Conservation (phyloP, 2,113 vertebrate species). For the Oreochromis tanganicae region DNA sequence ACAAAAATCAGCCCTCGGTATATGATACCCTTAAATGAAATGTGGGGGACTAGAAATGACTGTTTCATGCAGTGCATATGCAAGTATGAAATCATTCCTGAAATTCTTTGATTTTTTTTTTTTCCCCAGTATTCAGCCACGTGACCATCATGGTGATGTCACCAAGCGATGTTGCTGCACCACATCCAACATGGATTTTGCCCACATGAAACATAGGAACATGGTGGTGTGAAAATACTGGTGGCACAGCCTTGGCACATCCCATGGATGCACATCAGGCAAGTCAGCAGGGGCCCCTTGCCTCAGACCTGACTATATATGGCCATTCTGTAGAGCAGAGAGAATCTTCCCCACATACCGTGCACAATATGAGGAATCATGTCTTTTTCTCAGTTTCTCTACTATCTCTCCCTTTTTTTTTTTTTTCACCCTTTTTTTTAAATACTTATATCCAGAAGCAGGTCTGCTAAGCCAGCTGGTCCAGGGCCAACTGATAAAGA, state of each 20-base stretch:
- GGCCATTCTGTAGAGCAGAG: conserved; percentile 9
- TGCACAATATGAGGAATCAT: conserved; percentile 14
- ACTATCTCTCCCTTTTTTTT: neutral
- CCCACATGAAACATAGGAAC: neutral
- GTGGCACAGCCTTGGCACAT: neutral
- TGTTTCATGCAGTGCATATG: neutral
- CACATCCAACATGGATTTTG: neutral
- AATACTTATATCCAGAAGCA: neutral
- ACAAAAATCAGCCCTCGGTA: neutral
- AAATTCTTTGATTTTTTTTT: neutral
- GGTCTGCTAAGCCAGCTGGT: conserved; percentile 3
- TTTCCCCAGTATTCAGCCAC: neutral
- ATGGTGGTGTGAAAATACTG: neutral
- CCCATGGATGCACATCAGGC: neutral
- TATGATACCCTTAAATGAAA: neutral
- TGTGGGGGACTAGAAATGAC: neutral
- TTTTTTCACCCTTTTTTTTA: neutral
- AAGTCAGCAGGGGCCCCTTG: neutral
- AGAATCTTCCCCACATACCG: conserved; percentile 21
- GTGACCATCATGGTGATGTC: neutral
- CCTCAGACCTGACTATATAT: conserved; percentile 42
- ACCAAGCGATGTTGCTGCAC: neutral
- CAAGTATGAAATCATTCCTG: neutral
- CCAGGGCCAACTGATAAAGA: conserved; percentile 32
- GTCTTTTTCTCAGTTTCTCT: neutral